Evolutionary conservation across 2,113 vertebrate genomes (phyloP), one percentile per base, ranked within the genome.

Genomic region (Mormyrus iriodes): DNA sequence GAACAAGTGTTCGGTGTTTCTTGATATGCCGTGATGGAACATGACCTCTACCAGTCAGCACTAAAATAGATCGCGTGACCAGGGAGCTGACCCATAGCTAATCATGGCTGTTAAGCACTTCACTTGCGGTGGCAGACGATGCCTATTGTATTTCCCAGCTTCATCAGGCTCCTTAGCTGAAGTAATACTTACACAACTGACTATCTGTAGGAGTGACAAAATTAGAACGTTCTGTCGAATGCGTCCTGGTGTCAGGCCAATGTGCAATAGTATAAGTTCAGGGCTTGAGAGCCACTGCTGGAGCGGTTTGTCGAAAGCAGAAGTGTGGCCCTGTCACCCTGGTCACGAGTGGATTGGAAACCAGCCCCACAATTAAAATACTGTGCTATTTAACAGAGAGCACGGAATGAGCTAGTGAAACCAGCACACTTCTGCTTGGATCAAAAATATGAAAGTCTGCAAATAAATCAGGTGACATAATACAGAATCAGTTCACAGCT

Each of bases 41-140:
- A 88, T 55, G 73, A 88, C 49, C 88, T 35, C 46, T 17, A 31
- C 27, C 42, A 79, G 53, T 61, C n/a, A 17, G 35, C 9, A 52
- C 52, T 12, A 27, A 88, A 90, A 90, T 79, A 88, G 76, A 88
- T 35, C n/a, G 58, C 19, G 24, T 48, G 73, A 90, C 86, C 27
- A 61, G 52, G 42, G 76, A 46, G 48, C 52, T 87, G 65, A 83
- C 17, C 85, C 8, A n/a, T 27, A 5, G 52, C n/a, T 24, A 31
- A 55, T 39, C 10, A 13, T n/a, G 46, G 27, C 61, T 10, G 89
- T 52, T 39, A 73, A 49, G 39, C 82, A 12, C 58, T 73, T 88
- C 8, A 49, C n/a, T 6, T 49, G 4, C 8, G 3, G 5, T 49
- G 2, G 27, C 9, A 1, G 88, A 31, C 21, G 35, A 52, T 83